phyloP scores from a whole-genome alignment of 1,140 invertebrate species.

The Sinella curviseta region DNA sequence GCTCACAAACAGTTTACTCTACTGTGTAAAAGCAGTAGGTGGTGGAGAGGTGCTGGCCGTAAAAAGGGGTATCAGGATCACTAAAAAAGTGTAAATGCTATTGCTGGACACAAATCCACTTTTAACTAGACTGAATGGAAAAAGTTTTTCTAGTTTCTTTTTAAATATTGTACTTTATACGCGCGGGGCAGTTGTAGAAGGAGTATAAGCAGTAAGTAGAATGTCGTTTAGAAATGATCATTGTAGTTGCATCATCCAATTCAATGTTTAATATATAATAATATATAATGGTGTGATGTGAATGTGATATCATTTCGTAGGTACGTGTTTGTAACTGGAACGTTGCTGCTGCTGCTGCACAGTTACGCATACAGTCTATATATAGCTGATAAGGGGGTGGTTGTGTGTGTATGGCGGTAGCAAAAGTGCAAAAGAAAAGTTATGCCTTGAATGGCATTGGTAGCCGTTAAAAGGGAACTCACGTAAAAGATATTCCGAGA shows the following conservation, averaged over 20 bases:
- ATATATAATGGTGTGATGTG: not conserved
- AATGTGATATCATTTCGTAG: not conserved
- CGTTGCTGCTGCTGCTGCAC: not conserved
- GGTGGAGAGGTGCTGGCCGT: not conserved
- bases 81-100: not conserved
- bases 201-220: not conserved
- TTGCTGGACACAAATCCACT: not conserved
- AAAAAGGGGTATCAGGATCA: not conserved
- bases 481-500: slow-evolving; percentile 1
- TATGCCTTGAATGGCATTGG: not conserved
- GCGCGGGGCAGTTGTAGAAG: not conserved
- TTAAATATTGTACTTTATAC: not conserved
- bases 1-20: too few relatives aligned
- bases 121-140: slow-evolving; percentile 2
- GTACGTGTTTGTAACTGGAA: not conserved
- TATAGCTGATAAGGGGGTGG: too few relatives aligned
- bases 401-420: too few relatives aligned
- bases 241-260: not conserved
- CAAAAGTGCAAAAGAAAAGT: not conserved
- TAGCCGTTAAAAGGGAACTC: not conserved
- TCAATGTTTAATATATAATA: not conserved
- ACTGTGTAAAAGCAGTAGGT: too few relatives aligned
- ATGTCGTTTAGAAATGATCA: not conserved
- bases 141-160: slow-evolving; percentile 4
- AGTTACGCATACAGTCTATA: not conserved